phyloP scores from a whole-genome alignment of 2,888 invertebrate species.

The Calameuta filiformis region DNA sequence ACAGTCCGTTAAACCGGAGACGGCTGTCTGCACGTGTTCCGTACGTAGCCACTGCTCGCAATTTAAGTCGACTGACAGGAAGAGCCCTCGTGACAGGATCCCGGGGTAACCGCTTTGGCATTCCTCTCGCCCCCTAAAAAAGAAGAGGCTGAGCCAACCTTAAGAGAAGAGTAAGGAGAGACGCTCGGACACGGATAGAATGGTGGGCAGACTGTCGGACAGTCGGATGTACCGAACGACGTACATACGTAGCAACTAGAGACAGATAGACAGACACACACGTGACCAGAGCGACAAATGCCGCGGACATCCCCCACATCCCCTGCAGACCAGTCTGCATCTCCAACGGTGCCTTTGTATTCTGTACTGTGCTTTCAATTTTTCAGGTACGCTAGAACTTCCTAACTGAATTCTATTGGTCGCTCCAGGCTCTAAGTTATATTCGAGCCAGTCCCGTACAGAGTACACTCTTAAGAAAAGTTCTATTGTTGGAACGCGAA shows the following conservation, averaged over 20 bases:
- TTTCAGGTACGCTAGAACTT: conserved; percentile 19
- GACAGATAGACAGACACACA: conserved; percentile 11
- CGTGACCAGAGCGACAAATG: conserved; percentile 30
- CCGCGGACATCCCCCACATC: neutral
- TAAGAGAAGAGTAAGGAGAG: neutral
- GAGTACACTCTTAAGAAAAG: conserved; percentile 30
- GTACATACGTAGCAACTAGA: neutral
- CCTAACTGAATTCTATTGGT: conserved; percentile 26
- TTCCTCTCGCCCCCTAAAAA: neutral
- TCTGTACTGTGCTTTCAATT: conserved; percentile 10
- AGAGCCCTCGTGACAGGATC: neutral
- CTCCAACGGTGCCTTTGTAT: conserved; percentile 21
- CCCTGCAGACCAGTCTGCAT: conserved; percentile 21
- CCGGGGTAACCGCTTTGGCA: neutral
- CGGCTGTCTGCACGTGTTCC: neutral
- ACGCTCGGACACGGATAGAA: neutral
- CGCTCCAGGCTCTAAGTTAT: conserved; percentile 12
- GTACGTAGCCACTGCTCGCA: neutral
- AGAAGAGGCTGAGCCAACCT: neutral
- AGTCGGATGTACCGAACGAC: neutral
- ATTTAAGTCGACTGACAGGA: neutral
- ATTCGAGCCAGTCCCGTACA: neutral
- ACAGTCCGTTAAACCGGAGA: neutral
- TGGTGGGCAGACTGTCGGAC: neutral
- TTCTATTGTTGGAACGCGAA: conserved; percentile 39